A percentile compares a stretch with the other conserved stretches of the same genome.
phyloP scores from a whole-genome alignment of 2,113 vertebrate species.

The Nycticebus coucang region DNA sequence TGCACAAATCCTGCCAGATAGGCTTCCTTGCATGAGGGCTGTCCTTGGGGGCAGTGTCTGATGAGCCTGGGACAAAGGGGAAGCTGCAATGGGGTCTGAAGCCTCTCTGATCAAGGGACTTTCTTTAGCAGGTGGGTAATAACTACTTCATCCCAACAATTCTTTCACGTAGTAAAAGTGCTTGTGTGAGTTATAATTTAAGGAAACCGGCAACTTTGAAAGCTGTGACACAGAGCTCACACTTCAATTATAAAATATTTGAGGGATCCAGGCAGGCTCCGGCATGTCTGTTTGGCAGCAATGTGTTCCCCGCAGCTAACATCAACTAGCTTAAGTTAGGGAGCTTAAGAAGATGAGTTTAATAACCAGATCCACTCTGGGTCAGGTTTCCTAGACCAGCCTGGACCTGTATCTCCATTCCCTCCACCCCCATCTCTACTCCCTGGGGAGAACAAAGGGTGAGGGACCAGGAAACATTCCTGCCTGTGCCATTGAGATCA shows the following conservation, averaged over 20 bases:
- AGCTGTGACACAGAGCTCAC: slow-evolving; percentile 44
- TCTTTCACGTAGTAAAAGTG: slow-evolving; percentile 2
- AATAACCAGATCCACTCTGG: slow-evolving; percentile 56
- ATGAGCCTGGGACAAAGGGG: neutral
- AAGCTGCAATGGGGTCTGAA: accelerated
- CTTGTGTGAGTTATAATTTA: neutral
- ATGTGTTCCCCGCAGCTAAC: slow-evolving; percentile 15
- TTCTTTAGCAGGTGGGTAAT: neutral
- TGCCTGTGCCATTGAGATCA: neutral
- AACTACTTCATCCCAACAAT: neutral
- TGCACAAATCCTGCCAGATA: neutral
- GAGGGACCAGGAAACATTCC: neutral
- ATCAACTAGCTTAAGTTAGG: slow-evolving; percentile 40
- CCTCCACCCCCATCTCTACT: neutral
- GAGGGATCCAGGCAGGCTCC: slow-evolving; percentile 63
- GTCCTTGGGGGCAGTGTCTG: neutral
- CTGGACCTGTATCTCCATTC: slow-evolving; percentile 53
- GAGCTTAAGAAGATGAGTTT: slow-evolving; percentile 61
- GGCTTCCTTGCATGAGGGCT: neutral
- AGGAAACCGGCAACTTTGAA: neutral
- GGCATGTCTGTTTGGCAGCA: slow-evolving; percentile 53
- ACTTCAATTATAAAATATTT: slow-evolving; percentile 13
- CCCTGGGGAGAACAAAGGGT: slow-evolving; percentile 35
- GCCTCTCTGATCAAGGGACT: neutral
- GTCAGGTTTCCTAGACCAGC: slow-evolving; percentile 65